phyloP scores from a whole-genome alignment of 1,140 invertebrate genomes.

The Mactra quadrangularis region DNA sequence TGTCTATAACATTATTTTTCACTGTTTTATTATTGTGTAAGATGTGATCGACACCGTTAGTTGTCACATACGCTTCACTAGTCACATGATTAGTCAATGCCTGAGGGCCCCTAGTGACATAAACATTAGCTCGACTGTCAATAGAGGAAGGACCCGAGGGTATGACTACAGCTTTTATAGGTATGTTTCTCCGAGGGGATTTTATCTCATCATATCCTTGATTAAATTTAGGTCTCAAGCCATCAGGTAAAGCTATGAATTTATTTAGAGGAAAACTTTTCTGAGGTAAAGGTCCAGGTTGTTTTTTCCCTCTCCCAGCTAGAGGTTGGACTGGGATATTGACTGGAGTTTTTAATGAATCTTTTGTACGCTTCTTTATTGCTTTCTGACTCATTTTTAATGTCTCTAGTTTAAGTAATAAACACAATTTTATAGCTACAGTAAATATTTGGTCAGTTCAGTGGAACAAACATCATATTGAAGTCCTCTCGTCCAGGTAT shows the following conservation, averaged over 20 bases:
- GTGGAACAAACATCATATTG: conserved; percentile 12
- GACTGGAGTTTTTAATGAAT: conserved; percentile 20
- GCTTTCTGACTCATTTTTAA: conserved; percentile 64
- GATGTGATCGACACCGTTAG: conserved; percentile 17
- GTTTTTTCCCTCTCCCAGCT: conserved; percentile 2
- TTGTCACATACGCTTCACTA: conserved; percentile 29
- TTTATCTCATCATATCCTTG: conserved; percentile 43
- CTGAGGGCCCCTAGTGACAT: conserved; percentile 28
- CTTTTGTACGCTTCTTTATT: conserved; percentile 60
- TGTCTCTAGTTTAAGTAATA: conserved; percentile 15
- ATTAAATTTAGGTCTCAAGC: conserved; percentile 64
- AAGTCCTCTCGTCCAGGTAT: conserved; percentile 2
- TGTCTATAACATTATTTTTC: neutral
- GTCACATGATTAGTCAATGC: conserved; percentile 5
- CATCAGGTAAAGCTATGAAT: conserved; percentile 71
- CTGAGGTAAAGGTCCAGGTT: conserved; percentile 31
- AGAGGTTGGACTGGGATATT: conserved; percentile 14
- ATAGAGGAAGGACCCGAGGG: conserved; percentile 57
- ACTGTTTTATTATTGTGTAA: conserved; percentile 27
- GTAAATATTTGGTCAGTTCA: conserved; percentile 33
- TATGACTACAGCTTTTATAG: conserved; percentile 66
- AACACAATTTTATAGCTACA: conserved; percentile 28
- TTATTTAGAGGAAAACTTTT: conserved; percentile 68
- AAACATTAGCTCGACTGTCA: conserved; percentile 48
- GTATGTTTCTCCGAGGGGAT: conserved; percentile 63